Percentiles rank a stretch among this genome's conserved stretches.
These are phyloP conservation scores for Sialia sialis DNA, from an alignment of 2,113 vertebrate species.

Conservation along the genomic window DNA sequence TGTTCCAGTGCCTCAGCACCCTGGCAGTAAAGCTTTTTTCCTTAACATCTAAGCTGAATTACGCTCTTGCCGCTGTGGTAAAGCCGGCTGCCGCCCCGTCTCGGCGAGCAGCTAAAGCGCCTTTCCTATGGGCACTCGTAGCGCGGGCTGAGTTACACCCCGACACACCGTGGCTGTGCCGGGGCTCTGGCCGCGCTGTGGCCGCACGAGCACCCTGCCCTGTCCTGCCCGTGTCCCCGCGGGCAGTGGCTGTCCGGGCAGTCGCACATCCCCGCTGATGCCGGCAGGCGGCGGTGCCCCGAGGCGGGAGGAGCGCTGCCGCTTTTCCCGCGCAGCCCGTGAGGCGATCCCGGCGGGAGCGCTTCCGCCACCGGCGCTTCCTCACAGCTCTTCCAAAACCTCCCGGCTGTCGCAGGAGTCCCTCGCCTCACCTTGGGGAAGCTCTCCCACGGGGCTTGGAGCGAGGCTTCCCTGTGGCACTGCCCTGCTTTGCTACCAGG, in stretches of 20 bases:
- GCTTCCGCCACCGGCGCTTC: accelerated
- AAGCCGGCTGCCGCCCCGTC: background rate
- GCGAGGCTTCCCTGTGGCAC: accelerated
- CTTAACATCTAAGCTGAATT: background rate
- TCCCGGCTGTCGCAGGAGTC: accelerated
- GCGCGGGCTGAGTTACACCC: background rate
- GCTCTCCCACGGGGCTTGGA: background rate
- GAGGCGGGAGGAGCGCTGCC: background rate
- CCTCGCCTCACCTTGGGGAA: background rate
- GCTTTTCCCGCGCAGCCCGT: background rate
- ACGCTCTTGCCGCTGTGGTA: background rate
- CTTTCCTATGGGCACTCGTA: accelerated
- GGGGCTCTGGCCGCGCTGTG: background rate
- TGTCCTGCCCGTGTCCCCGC: background rate
- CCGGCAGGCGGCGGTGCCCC: background rate
- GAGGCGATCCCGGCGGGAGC: background rate
- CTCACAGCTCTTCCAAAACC: accelerated
- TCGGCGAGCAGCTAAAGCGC: background rate
- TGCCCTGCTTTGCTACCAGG: no score
- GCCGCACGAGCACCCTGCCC: background rate
- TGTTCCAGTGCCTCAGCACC: background rate
- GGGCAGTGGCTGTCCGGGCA: background rate
- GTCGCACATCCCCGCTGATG: accelerated
- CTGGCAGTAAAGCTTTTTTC: background rate
- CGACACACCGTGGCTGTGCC: background rate